Percentiles rank a stretch among this genome's conserved stretches.
Conservation (phyloP, 2,797 vertebrate species). For the Tapirus indicus region DNA sequence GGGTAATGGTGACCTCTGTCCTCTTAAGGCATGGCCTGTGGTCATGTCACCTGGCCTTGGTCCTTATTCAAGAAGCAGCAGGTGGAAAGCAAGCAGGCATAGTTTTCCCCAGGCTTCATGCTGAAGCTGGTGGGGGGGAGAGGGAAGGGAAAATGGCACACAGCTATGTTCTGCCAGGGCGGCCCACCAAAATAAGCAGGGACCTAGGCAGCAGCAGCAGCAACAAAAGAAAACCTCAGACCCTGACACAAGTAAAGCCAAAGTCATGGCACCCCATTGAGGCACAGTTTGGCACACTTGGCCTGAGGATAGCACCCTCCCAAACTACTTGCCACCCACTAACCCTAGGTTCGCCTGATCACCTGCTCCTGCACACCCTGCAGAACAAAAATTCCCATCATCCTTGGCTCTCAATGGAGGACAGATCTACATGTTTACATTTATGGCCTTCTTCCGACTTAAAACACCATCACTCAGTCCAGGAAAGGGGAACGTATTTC, state of each 20-base stretch:
- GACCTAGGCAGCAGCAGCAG: background rate
- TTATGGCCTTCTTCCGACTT: slow-evolving; percentile 13
- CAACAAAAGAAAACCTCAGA: background rate
- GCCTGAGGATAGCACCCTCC: background rate
- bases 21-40: slow-evolving; percentile 3
- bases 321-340: background rate
- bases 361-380: background rate
- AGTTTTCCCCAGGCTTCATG: background rate
- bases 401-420: background rate
- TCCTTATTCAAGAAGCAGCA: background rate
- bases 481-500: slow-evolving; percentile 50
- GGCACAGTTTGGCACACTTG: background rate
- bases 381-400: slow-evolving; percentile 21
- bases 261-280: background rate
- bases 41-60: background rate
- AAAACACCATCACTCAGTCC: slow-evolving; percentile 42
- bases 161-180: background rate
- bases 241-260: background rate
- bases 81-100: background rate
- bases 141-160: background rate
- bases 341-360: background rate
- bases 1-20: background rate
- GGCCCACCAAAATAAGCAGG: background rate
- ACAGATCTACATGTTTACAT: slow-evolving; percentile 46
- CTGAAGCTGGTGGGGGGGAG: background rate